Conservation (phyloP, 1,140 invertebrate species). For the Mercenaria mercenaria region DNA sequence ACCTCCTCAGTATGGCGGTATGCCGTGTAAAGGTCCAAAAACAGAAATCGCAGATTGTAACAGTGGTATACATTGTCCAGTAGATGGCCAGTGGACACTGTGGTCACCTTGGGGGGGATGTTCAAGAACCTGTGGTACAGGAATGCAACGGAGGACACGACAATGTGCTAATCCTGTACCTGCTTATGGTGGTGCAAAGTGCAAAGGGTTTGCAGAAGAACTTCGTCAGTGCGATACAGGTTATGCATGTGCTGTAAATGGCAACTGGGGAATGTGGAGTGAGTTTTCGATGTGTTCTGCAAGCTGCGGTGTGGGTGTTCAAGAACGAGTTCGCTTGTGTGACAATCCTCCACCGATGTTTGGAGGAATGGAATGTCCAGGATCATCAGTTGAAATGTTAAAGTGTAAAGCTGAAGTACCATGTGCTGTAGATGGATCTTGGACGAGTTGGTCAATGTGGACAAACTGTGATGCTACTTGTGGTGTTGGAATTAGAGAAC, state of each 20-base stretch:
- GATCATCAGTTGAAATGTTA: slow-evolving; percentile 59
- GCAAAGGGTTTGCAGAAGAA: slow-evolving; percentile 52
- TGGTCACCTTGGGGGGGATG: slow-evolving; percentile 43
- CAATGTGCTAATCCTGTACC: slow-evolving; percentile 24
- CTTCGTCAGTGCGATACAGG: slow-evolving; percentile 38
- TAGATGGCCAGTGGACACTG: slow-evolving; percentile 88
- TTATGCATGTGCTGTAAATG: slow-evolving; percentile 62
- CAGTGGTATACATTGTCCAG: slow-evolving; percentile 29
- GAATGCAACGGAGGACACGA: slow-evolving; percentile 24
- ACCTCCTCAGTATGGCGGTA: slow-evolving; percentile 45
- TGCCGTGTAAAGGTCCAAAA: slow-evolving; percentile 39
- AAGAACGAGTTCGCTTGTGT: slow-evolving; percentile 75
- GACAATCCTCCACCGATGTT: slow-evolving; percentile 76
- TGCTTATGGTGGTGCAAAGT: slow-evolving; percentile 4
- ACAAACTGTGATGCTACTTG: slow-evolving; percentile 78
- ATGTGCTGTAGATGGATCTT: slow-evolving; percentile 84
- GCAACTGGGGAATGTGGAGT: slow-evolving; percentile 85
- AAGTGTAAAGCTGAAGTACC: slow-evolving; percentile 61
- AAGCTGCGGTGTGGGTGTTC: slow-evolving; percentile 80
- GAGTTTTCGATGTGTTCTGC: slow-evolving; percentile 82
- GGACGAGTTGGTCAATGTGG: slow-evolving; percentile 73
- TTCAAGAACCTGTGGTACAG: slow-evolving; percentile 30
- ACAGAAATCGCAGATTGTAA: slow-evolving; percentile 54
- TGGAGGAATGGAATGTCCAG: slow-evolving; percentile 77
- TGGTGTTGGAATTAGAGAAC: slow-evolving; percentile 71